Evolutionary conservation across 2,113 vertebrate species (phyloP).

Genomic region (Felis chaus): DNA sequence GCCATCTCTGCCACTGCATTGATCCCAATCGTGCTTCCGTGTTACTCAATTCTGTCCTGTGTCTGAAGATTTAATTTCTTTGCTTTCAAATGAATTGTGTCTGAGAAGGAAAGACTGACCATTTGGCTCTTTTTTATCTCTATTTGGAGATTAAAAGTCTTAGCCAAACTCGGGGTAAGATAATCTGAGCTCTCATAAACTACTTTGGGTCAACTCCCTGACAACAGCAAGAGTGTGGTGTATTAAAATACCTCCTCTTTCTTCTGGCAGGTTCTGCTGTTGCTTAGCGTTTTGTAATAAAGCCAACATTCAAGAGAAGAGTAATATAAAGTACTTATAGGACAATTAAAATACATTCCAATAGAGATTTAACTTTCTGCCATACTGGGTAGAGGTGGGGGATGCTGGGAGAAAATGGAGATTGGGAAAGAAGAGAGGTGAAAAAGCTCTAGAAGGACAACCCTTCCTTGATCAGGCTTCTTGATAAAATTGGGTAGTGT

Average conservation of each 20-base stretch:
- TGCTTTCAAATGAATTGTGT: neutral
- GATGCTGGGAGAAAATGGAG: neutral
- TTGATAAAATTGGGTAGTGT: neutral
- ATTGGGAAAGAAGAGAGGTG: neutral
- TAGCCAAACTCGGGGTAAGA: neutral
- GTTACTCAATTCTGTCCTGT: neutral
- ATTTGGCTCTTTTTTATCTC: neutral
- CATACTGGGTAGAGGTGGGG: neutral
- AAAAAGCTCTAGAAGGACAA: neutral
- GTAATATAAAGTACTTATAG: neutral
- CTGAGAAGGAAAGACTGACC: neutral
- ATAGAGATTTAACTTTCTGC: neutral
- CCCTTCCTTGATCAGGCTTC: neutral
- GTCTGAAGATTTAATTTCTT: neutral
- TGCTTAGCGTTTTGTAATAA: neutral
- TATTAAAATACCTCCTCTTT: neutral
- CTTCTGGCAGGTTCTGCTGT: neutral
- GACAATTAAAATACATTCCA: neutral
- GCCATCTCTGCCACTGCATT: too few relatives aligned
- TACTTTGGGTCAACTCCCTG: constrained; percentile 2
- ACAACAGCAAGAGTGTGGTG: neutral
- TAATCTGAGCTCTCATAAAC: neutral
- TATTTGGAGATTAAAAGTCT: neutral
- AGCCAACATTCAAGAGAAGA: neutral
- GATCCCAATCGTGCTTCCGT: neutral